A percentile compares a stretch with the other conserved stretches of the same genome.
Evolutionary conservation across 2,888 invertebrate species (phyloP).

Genomic region (Lapara coniferarum): DNA sequence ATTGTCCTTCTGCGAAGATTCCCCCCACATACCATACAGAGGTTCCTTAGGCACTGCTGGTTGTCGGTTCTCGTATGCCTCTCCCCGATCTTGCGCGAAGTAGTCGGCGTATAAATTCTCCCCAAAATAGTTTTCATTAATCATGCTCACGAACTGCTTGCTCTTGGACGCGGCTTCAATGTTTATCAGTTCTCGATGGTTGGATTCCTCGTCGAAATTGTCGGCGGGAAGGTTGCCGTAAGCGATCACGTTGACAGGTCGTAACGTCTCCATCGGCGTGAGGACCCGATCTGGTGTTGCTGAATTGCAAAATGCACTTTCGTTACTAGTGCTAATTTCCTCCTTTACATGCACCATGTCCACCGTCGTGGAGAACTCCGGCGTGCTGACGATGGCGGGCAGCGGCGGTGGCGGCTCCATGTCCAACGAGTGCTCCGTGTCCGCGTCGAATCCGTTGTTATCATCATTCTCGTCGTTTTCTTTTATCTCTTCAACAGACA

Average conservation of each 20-base stretch:
- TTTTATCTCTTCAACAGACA: slow-evolving; percentile 65
- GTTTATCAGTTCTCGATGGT: slow-evolving; percentile 69
- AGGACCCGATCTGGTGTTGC: slow-evolving; percentile 52
- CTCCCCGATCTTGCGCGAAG: slow-evolving; percentile 73
- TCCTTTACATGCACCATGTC: slow-evolving; percentile 66
- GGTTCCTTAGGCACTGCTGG: slow-evolving; percentile 49
- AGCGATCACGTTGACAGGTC: slow-evolving; percentile 73
- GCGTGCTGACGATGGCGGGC: slow-evolving; percentile 40
- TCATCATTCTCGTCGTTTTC: slow-evolving; percentile 55
- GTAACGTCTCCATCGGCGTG: slow-evolving; percentile 62
- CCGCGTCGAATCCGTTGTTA: slow-evolving; percentile 63
- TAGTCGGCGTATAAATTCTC: slow-evolving; percentile 79
- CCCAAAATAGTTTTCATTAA: slow-evolving; percentile 78
- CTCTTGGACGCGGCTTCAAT: slow-evolving; percentile 71
- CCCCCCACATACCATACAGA: slow-evolving; percentile 69
- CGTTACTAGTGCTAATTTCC: slow-evolving; percentile 69
- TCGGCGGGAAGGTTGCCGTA: slow-evolving; percentile 66
- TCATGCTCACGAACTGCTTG: slow-evolving; percentile 77
- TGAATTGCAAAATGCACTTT: slow-evolving; percentile 62
- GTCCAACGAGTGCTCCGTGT: slow-evolving; percentile 72
- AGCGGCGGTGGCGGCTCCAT: slow-evolving; percentile 62
- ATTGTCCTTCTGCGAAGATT: slow-evolving; percentile 68
- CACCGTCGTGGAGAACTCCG: slow-evolving; percentile 37
- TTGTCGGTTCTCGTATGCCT: slow-evolving; percentile 59
- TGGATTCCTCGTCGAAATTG: slow-evolving; percentile 72